phyloP scores from a whole-genome alignment of 2,113 vertebrate species.

The Pomatorhinus ruficollis region DNA sequence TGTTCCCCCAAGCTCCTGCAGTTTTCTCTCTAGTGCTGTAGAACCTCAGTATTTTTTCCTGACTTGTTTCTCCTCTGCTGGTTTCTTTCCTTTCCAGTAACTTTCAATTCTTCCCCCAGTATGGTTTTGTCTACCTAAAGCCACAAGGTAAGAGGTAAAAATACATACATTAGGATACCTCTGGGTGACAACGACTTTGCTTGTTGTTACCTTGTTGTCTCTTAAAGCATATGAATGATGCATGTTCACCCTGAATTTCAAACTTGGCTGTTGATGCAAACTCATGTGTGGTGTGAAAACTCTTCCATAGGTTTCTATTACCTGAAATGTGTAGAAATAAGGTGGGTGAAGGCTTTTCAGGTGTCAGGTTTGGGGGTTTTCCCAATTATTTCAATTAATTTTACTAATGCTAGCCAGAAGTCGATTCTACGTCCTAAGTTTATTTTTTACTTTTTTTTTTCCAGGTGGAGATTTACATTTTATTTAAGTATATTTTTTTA shows the following conservation, averaged over 20 bases:
- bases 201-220: neutral
- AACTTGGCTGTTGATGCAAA: neutral
- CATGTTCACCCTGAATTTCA: neutral
- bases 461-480: slow-evolving; percentile 97
- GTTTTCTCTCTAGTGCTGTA: neutral
- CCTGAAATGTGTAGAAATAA: neutral
- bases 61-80: slow-evolving; percentile 60
- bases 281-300: neutral
- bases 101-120: slow-evolving; percentile 46
- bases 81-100: slow-evolving; percentile 59
- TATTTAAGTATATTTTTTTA: slow-evolving; percentile 93
- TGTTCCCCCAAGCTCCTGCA: neutral
- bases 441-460: slow-evolving; percentile 18
- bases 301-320: neutral
- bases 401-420: neutral
- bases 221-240: neutral
- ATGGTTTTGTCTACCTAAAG: slow-evolving; percentile 54
- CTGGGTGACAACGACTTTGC: neutral
- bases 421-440: neutral
- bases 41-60: slow-evolving; percentile 49
- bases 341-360: neutral
- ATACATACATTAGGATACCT: neutral
- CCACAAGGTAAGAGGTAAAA: slow-evolving; percentile 54
- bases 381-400: neutral
- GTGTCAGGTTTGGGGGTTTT: neutral